Evolutionary conservation across 2,113 vertebrate species (phyloP).

Genomic region (Grantiella picta): DNA sequence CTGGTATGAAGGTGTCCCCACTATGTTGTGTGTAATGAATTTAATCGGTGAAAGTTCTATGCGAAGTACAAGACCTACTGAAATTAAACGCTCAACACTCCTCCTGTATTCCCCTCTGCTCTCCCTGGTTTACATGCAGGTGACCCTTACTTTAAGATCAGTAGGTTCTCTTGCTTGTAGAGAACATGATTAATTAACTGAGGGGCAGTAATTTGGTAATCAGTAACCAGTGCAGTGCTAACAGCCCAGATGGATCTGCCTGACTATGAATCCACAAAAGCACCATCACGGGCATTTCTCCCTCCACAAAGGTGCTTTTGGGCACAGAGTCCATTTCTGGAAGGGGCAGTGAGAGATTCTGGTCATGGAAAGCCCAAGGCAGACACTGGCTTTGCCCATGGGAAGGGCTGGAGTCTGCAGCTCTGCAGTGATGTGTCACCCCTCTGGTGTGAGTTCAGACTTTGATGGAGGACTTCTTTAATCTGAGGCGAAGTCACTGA

Average conservation of each 20-base stretch:
- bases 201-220: background rate
- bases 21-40: background rate
- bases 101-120: background rate
- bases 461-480: background rate
- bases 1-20: fast-evolving
- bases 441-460: background rate
- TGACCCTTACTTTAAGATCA: background rate
- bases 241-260: background rate
- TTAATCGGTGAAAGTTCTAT: background rate
- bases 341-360: fast-evolving
- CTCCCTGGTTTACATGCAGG: background rate
- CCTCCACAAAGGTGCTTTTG: background rate
- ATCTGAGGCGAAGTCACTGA: background rate
- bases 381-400: background rate
- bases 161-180: background rate
- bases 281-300: background rate
- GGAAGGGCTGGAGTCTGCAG: background rate
- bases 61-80: background rate
- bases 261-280: background rate
- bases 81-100: background rate
- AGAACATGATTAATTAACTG: background rate
- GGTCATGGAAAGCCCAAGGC: background rate
- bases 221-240: background rate
- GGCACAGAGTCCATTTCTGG: background rate
- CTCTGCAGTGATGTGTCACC: background rate